Base-by-base conservation (phyloP, 2,797 vertebrate genomes). In the Enteromius paludinosus region DNA sequence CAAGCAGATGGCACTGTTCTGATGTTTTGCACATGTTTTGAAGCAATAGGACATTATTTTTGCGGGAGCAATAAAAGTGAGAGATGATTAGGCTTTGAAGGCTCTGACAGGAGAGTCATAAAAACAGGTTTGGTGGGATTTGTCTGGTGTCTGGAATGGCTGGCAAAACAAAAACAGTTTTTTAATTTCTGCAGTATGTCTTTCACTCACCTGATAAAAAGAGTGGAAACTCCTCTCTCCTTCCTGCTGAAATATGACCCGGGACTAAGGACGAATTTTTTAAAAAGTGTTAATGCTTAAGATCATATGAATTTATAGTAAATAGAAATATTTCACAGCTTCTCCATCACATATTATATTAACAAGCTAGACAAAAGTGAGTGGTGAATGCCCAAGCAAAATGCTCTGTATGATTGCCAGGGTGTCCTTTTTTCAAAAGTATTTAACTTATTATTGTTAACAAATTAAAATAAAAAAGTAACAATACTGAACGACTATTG, bases 181-280 rank as follows among this genome's bases (percentile, higher is more conserved):
- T 2, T 70, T 66, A n/a, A 54, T 17, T 68, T 76, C 3, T 25
- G 18, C 3, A 1, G 41, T 18, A 5, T 28, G 61, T 10, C 18
- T 18, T 43, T 64, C 1, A 91, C 92, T 89, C 81, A 99, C 98
- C 97, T 99, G 98, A 92, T 99, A 99, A 87, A 96, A 99, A 0
- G 98, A 99, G 86, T 99, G 98, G 86, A 99, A 99, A 90, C 96
- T 99, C 81, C 98, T 91, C 72, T 99, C 98, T 79, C 98, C 98
- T 0, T 95, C 93, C 87, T 99, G 98, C 54, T 99, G 98, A 87
- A 99, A 95, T 74, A 99, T 99, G 45, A 99, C 98, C 64, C 98
- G 94, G 83, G 97, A 99, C 98, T 99, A 88, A 12, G 61, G 17
- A 62, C 20, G 17, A 59, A 43, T 56, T 54, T 9, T 28, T 17